Conservation (phyloP, 2,797 vertebrate genomes). For the Psittacula derbiana region DNA sequence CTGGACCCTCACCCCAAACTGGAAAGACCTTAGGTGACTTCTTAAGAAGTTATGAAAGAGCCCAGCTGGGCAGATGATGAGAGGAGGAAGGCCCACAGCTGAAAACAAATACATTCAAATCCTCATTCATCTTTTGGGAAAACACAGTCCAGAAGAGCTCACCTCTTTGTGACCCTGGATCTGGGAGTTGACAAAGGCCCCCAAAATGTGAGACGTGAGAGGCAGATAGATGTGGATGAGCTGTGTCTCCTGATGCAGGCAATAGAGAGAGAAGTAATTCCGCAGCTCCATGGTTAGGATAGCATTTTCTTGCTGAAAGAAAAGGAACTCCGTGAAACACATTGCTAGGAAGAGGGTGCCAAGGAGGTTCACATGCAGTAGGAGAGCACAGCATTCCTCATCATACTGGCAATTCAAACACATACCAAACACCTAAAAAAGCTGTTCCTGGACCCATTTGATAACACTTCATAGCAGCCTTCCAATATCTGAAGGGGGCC, state of each 20-base stretch:
- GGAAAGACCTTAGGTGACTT: background rate
- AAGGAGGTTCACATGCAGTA: background rate
- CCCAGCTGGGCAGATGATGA: background rate
- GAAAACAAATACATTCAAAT: background rate
- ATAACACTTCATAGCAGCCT: background rate
- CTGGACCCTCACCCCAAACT: background rate
- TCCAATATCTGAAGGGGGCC: background rate
- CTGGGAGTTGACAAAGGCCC: constrained; percentile 94
- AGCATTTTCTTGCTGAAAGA: constrained; percentile 90
- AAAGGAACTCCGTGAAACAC: background rate
- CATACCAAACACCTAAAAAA: background rate
- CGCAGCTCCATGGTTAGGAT: constrained; percentile 96
- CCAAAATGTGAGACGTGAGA: constrained; percentile 91
- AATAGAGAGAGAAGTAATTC: constrained; percentile 95
- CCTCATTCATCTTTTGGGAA: background rate
- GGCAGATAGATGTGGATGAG: constrained; percentile 94
- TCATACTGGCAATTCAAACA: background rate
- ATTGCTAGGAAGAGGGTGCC: background rate
- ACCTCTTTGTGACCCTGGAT: constrained; percentile 97
- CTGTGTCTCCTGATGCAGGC: constrained; percentile 96
- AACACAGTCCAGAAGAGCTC: constrained; percentile 1
- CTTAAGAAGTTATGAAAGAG: background rate
- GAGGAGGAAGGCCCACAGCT: background rate
- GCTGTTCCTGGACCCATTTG: background rate
- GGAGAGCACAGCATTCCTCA: background rate